A percentile compares a stretch with the other conserved stretches of the same genome.
Evolutionary conservation across 2,797 vertebrate species (phyloP).

Genomic region (Arnoldichthys spilopterus): DNA sequence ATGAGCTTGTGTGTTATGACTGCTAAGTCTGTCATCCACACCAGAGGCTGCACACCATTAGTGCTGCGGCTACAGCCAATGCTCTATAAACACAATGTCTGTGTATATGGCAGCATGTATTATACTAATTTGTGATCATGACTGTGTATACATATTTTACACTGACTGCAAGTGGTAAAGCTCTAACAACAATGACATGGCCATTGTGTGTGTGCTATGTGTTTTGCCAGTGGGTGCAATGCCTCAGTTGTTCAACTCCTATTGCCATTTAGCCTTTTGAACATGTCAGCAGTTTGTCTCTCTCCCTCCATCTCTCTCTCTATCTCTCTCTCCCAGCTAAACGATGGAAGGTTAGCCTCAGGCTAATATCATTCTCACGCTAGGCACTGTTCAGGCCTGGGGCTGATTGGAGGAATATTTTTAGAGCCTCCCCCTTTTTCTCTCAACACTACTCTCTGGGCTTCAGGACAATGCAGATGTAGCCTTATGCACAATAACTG

Average conservation of each 20-base stretch:
- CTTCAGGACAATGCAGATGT: background rate
- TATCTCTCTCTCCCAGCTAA: constrained; percentile 27
- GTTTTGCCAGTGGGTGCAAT: constrained; percentile 4
- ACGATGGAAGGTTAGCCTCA: constrained; percentile 47
- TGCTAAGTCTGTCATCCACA: background rate
- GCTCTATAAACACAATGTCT: background rate
- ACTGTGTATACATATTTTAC: background rate
- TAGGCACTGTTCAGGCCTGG: constrained; percentile 46
- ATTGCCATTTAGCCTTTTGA: constrained; percentile 39
- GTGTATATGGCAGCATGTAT: background rate
- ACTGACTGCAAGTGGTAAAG: background rate
- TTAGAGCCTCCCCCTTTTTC: constrained; percentile 12
- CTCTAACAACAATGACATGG: background rate
- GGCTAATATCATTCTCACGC: constrained; percentile 51
- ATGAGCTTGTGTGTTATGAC: background rate
- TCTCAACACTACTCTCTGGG: constrained; percentile 34
- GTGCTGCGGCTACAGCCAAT: background rate
- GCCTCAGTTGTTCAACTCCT: constrained; percentile 31
- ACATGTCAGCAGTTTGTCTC: constrained; percentile 45
- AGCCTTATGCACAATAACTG: background rate
- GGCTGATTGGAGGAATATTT: constrained; percentile 46
- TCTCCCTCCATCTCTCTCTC: constrained; percentile 35
- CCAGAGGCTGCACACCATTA: background rate
- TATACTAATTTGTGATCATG: background rate
- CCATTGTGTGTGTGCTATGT: background rate